phyloP scores from a whole-genome alignment of 1,140 invertebrate species.

The Octopus sinensis region DNA sequence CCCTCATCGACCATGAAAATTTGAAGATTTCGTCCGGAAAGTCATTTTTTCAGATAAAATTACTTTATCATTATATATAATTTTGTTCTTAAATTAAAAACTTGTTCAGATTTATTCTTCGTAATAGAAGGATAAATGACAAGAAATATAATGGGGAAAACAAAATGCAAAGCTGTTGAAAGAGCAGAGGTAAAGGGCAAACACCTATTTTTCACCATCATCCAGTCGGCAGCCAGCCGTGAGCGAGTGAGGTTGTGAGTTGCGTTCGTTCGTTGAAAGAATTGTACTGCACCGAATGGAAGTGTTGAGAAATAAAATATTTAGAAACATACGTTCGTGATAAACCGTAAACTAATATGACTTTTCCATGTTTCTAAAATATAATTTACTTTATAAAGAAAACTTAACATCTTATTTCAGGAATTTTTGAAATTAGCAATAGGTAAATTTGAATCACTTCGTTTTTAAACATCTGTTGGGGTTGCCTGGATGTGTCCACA shows the following conservation, averaged over 20 bases:
- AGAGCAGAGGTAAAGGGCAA: background rate
- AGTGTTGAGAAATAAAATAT: background rate
- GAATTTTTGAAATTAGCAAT: background rate
- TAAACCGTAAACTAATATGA: background rate
- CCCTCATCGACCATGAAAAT: background rate
- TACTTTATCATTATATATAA: background rate
- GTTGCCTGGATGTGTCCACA: background rate
- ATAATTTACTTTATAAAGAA: background rate
- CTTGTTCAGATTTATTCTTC: too few species aligned
- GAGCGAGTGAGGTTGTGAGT: too few species aligned
- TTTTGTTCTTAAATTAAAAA: background rate
- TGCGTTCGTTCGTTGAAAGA: too few species aligned
- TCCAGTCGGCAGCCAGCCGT: background rate
- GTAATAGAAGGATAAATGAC: too few species aligned
- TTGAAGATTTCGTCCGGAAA: background rate
- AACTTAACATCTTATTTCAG: background rate
- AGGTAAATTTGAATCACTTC: background rate
- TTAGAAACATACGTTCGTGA: background rate
- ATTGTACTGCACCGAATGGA: background rate
- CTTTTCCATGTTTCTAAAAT: background rate
- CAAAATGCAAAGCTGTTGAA: background rate
- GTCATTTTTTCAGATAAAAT: slow-evolving; percentile 9
- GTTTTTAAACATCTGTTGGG: background rate
- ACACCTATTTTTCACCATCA: background rate
- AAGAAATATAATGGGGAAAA: background rate